Conservation (phyloP, 2,888 invertebrate genomes). For the Eudemis profundana region DNA sequence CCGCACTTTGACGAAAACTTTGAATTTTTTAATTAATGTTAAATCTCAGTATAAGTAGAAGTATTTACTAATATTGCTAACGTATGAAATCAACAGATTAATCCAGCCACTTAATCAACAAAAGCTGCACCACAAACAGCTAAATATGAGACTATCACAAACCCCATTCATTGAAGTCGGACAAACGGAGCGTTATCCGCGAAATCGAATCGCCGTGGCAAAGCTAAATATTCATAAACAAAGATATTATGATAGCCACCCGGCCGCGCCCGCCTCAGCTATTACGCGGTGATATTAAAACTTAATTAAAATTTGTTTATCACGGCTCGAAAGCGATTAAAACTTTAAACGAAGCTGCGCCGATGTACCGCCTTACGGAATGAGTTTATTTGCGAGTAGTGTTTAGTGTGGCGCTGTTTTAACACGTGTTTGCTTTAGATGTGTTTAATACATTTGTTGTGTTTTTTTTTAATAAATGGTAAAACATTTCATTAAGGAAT, state of each 20-base stretch:
- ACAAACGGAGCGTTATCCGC: slow-evolving; percentile 44
- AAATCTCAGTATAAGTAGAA: too few species aligned
- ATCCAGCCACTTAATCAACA: slow-evolving; percentile 11
- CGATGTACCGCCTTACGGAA: slow-evolving; percentile 78
- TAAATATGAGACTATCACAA: slow-evolving; percentile 37
- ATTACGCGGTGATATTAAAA: slow-evolving; percentile 85
- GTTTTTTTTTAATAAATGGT: too few species aligned
- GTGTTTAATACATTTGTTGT: slow-evolving; percentile 43
- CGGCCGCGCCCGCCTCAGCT: slow-evolving; percentile 67
- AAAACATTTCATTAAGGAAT: too few species aligned
- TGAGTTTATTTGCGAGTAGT: slow-evolving; percentile 70
- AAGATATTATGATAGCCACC: slow-evolving; percentile 76
- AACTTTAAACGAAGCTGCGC: slow-evolving; percentile 82
- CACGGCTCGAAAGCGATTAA: slow-evolving; percentile 84
- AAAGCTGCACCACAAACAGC: slow-evolving; percentile 10
- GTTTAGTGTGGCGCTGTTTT: slow-evolving; percentile 69
- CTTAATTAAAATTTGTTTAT: slow-evolving; percentile 85
- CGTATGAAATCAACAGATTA: slow-evolving; percentile 4
- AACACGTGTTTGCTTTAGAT: slow-evolving; percentile 52
- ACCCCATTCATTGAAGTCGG: slow-evolving; percentile 31
- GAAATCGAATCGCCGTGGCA: slow-evolving; percentile 51
- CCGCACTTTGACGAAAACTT: too few species aligned
- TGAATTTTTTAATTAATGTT: too few species aligned
- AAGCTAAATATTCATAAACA: slow-evolving; percentile 74
- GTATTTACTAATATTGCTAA: too few species aligned